phyloP scores from a whole-genome alignment of 1,140 invertebrate species.

The Armadillidium nasatum region DNA sequence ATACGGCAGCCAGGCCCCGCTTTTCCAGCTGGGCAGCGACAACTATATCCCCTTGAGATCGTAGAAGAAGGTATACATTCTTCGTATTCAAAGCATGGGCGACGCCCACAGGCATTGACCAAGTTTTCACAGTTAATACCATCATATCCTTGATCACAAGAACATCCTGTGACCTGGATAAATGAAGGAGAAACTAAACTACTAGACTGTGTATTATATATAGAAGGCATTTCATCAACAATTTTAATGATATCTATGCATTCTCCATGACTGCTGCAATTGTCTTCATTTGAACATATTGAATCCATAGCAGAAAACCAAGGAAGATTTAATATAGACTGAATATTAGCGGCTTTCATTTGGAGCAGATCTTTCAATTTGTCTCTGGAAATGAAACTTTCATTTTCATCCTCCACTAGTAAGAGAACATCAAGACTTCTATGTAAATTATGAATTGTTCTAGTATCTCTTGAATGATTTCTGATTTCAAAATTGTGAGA shows the following conservation, averaged over 20 bases:
- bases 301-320: slow-evolving; percentile 64
- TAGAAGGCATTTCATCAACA: slow-evolving; percentile 65
- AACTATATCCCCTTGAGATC: slow-evolving; percentile 65
- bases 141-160: slow-evolving; percentile 76
- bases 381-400: slow-evolving; percentile 57
- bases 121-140: slow-evolving; percentile 55
- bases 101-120: slow-evolving; percentile 70
- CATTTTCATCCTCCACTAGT: slow-evolving; percentile 62
- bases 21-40: slow-evolving; percentile 69
- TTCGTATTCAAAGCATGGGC: slow-evolving; percentile 64
- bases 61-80: slow-evolving; percentile 66
- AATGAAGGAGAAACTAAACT: slow-evolving; percentile 70
- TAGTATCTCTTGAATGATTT: slow-evolving; percentile 34
- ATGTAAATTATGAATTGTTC: slow-evolving; percentile 31
- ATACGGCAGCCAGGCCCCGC: slow-evolving; percentile 63
- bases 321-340: slow-evolving; percentile 67
- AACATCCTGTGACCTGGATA: slow-evolving; percentile 73
- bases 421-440: slow-evolving; percentile 79
- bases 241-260: slow-evolving; percentile 74
- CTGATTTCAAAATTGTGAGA: slow-evolving; percentile 54
- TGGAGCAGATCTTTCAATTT: slow-evolving; percentile 62
- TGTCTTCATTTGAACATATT: slow-evolving; percentile 67
- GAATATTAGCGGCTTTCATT: slow-evolving; percentile 65
- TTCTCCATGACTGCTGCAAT: slow-evolving; percentile 68
- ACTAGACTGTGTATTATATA: slow-evolving; percentile 64